Evolutionary conservation across 1,140 invertebrate species (phyloP).

Genomic region (Babylonia areolata): DNA sequence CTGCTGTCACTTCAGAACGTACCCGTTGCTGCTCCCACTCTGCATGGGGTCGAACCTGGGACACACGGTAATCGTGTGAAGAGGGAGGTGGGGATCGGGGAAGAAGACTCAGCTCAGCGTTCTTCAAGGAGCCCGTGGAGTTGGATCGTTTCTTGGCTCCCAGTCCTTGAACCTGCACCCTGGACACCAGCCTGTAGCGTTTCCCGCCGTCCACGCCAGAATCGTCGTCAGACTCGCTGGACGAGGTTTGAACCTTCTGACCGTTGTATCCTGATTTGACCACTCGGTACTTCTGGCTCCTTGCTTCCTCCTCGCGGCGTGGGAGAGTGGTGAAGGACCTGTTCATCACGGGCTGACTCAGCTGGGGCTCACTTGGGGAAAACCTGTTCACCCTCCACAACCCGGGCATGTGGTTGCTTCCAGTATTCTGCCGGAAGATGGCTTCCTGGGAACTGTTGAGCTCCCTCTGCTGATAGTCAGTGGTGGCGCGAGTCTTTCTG

Average conservation of each 20-base stretch:
- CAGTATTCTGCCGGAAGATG: neutral
- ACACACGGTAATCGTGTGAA: constrained; percentile 30
- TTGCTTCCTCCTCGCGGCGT: neutral
- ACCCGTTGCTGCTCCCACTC: constrained; percentile 3
- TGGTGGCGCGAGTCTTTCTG: neutral
- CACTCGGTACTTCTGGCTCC: neutral
- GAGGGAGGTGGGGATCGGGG: neutral
- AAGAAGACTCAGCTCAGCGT: neutral
- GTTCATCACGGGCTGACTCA: neutral
- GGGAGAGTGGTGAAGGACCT: neutral
- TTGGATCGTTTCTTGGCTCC: neutral
- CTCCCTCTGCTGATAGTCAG: constrained; percentile 27
- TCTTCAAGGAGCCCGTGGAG: constrained; percentile 17
- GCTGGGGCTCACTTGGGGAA: constrained; percentile 13
- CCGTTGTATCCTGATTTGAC: neutral
- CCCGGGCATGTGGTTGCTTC: neutral
- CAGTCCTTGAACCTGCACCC: constrained; percentile 1
- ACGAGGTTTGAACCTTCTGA: neutral
- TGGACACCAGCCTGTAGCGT: constrained; percentile 19
- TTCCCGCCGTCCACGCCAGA: constrained; percentile 25
- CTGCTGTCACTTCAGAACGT: neutral
- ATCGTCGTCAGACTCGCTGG: constrained; percentile 30
- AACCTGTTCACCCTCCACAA: constrained; percentile 21
- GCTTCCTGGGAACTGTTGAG: constrained; percentile 24
- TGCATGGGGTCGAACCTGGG: neutral